Conservation (phyloP, 2,888 invertebrate genomes). For the Leptinotarsa haldemani region DNA sequence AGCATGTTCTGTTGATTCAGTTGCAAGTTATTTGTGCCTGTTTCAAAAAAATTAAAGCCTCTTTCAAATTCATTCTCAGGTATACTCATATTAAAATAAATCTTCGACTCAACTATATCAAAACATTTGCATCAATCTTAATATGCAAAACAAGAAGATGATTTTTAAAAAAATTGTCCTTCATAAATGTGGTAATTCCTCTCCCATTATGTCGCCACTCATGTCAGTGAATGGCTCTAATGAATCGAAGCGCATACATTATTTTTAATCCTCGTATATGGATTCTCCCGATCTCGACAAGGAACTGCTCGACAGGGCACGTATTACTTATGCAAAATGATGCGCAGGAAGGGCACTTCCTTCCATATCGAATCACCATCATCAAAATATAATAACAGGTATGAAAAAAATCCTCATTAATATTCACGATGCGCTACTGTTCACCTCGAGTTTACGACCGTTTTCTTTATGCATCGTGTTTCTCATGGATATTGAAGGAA, state of each 20-base stretch:
- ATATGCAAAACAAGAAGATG: background rate
- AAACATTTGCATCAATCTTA: background rate
- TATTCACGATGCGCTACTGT: slow-evolving; percentile 14
- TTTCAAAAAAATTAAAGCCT: no score
- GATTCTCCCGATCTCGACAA: background rate
- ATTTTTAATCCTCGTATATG: background rate
- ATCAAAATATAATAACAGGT: slow-evolving; percentile 21
- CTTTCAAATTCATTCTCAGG: no score
- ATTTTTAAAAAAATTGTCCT: background rate
- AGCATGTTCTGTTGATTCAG: no score
- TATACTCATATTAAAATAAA: no score
- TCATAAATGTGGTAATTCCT: background rate
- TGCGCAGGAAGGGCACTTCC: slow-evolving; percentile 25
- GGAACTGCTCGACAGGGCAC: slow-evolving; percentile 5
- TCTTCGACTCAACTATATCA: background rate
- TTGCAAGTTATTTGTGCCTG: no score
- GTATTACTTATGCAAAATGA: slow-evolving; percentile 22
- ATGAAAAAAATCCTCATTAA: background rate
- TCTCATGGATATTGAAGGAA: slow-evolving; percentile 23
- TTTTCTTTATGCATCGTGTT: slow-evolving; percentile 16
- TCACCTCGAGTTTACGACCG: slow-evolving; percentile 15
- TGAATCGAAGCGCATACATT: background rate
- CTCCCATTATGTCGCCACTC: background rate
- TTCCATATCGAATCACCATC: slow-evolving; percentile 12
- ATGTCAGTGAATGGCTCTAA: background rate